Base-by-base conservation (phyloP, 2,797 vertebrate genomes). In the Notamacropus eugenii region DNA sequence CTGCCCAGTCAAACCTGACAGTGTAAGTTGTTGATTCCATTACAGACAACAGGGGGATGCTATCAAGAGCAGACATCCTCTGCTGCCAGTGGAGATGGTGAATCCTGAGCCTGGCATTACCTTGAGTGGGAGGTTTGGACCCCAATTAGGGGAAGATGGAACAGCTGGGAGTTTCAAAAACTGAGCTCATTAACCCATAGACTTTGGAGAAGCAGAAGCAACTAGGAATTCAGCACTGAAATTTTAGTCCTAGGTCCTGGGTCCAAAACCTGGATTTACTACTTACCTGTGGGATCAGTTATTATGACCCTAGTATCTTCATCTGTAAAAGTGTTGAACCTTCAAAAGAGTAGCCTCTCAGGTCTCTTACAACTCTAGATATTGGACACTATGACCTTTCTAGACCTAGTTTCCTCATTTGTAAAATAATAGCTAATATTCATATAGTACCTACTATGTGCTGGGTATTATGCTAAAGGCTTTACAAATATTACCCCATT, bases 1-100 rank as follows among this genome's bases (percentile, higher is more conserved):
- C 98, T 98, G 40, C 74, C 74, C 40, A 50, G 74, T 87, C 40
- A 97, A 97, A 94, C 22, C 97, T 98, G 98, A 98, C 97, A 98
- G 98, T 96, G 34, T 97, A 98, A 98, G 97, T 96, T 98, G 95
- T 97, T 87, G 50, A 98, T 96, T 98, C 97, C 98, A 97, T 98
- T 97, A 97, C 98, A 98, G 97, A 95, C 98, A 96, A 92, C 95
- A 98, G 98, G 98, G 97, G 97, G 97, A 98, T 97, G 97, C 96
- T 5, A 92, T 97, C 94, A 96, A 97, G 97, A 93, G 97, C 97
- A 97, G 94, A 97, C 98, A 97, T 87, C 22, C 22, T 24, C 3
- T 87, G 40, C 40, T 46, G 40, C 74, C 74, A 87, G 24, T 87
- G 74, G 40, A 27, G 74, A 87, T 27, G 40, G 24, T 46, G 74